Percentiles rank a stretch among this genome's conserved stretches.
These are phyloP conservation scores for Microdon myrmicae DNA, from an alignment of 2,888 invertebrate genomes.

Conservation along the genomic window DNA sequence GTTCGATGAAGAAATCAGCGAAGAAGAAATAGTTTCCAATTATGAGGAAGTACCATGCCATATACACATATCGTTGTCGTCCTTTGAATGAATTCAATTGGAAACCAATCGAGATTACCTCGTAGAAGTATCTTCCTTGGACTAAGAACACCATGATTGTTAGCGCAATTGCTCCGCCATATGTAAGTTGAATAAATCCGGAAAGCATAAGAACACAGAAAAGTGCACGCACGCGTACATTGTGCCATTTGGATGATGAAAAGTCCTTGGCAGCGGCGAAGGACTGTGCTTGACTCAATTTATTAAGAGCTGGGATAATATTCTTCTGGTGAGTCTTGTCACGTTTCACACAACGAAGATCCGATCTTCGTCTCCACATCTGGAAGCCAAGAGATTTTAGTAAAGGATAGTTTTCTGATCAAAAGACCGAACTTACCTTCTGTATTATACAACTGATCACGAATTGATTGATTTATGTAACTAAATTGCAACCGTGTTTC, in stretches of 20 bases:
- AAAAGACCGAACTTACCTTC: too few relatives aligned
- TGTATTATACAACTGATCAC: too few relatives aligned
- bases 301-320: too few relatives aligned
- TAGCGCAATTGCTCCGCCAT: conserved; percentile 89
- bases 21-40: conserved; percentile 98
- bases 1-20: conserved; percentile 95
- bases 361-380: too few relatives aligned
- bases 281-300: too few relatives aligned
- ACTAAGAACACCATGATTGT: conserved; percentile 92
- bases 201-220: conserved; percentile 94
- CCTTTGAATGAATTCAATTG: conserved; percentile 95
- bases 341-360: too few relatives aligned
- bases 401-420: too few relatives aligned
- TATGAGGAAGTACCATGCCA: conserved; percentile 97
- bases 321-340: too few relatives aligned
- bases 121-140: conserved; percentile 97
- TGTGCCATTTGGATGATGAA: conserved; percentile 76
- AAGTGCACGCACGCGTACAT: conserved; percentile 94
- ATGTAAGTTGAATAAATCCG: conserved; percentile 88
- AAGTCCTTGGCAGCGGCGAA: too few relatives aligned
- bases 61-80: conserved; percentile 94
- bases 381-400: too few relatives aligned
- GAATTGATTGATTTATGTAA: too few relatives aligned
- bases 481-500: too few relatives aligned
- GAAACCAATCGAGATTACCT: conserved; percentile 97